Evolutionary conservation across 2,797 vertebrate species (phyloP).

Genomic region (Darevskia nairensis): DNA sequence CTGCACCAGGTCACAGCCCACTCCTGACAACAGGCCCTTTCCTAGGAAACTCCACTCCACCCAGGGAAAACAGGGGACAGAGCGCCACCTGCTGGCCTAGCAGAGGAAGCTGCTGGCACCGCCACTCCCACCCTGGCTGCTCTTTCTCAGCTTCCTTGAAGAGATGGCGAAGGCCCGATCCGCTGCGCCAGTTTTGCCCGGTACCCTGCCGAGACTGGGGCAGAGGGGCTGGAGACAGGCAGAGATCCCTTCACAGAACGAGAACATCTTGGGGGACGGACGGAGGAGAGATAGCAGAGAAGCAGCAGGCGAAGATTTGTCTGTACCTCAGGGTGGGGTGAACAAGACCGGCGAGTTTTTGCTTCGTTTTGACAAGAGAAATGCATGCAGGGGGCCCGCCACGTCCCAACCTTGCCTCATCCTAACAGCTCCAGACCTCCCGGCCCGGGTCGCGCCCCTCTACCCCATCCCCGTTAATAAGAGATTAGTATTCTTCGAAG

Average conservation of each 20-base stretch:
- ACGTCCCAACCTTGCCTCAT: not conserved
- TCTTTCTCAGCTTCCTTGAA: too few relatives aligned
- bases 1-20: not conserved
- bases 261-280: too few relatives aligned
- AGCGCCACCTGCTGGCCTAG: not conserved
- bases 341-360: accelerated
- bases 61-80: not conserved
- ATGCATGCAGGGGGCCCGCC: constrained; percentile 50
- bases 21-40: not conserved
- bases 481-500: not conserved
- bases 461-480: not conserved
- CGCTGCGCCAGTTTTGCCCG: not conserved
- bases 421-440: constrained; percentile 50
- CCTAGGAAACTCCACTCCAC: not conserved
- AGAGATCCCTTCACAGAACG: not conserved
- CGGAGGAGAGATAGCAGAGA: too few relatives aligned
- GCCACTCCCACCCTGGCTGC: too few relatives aligned
- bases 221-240: not conserved
- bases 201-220: not conserved
- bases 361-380: constrained; percentile 28
- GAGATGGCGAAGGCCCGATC: too few relatives aligned
- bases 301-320: not conserved
- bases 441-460: constrained; percentile 2
- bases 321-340: not conserved
- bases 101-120: too few relatives aligned